These are phyloP conservation scores for Xestobium rufovillosum DNA, from an alignment of 2,888 invertebrate genomes.

Conservation along the genomic window DNA sequence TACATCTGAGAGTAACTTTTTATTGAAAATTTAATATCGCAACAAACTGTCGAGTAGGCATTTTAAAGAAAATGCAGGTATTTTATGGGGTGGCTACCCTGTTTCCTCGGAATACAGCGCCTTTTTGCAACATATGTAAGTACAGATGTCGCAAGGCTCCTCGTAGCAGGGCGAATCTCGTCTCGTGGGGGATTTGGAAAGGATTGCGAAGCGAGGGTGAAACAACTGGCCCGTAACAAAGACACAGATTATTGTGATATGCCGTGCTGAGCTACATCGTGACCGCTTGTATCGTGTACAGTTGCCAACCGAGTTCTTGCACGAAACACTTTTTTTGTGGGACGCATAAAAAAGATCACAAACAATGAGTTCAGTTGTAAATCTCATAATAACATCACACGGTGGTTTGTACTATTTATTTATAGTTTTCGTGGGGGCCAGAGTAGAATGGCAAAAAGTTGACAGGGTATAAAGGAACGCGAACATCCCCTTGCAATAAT, in stretches of 20 bases:
- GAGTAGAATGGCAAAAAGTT: constrained; percentile 1
- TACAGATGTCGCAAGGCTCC: constrained; percentile 21
- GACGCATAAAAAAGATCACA: constrained; percentile 22
- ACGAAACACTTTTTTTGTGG: no score
- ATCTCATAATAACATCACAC: neutral
- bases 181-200: constrained; percentile 21
- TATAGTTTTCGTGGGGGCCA: neutral
- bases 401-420: constrained; percentile 1
- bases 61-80: no score
- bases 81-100: no score
- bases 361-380: constrained; percentile 17
- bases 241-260: constrained; percentile 32
- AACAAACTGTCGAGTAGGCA: no score
- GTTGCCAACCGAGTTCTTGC: constrained; percentile 22
- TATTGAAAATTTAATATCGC: no score
- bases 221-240: constrained; percentile 26
- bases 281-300: constrained; percentile 24
- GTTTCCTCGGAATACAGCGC: no score
- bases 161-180: constrained; percentile 16
- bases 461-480: no score
- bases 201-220: constrained; percentile 14
- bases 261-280: constrained; percentile 19
- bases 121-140: constrained; percentile 20
- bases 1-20: no score
- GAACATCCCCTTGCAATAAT: no score